Percentiles rank a stretch among this genome's conserved stretches.
These are phyloP conservation scores for Noctua fimbriata DNA, from an alignment of 2,888 invertebrate species.

Conservation along the genomic window DNA sequence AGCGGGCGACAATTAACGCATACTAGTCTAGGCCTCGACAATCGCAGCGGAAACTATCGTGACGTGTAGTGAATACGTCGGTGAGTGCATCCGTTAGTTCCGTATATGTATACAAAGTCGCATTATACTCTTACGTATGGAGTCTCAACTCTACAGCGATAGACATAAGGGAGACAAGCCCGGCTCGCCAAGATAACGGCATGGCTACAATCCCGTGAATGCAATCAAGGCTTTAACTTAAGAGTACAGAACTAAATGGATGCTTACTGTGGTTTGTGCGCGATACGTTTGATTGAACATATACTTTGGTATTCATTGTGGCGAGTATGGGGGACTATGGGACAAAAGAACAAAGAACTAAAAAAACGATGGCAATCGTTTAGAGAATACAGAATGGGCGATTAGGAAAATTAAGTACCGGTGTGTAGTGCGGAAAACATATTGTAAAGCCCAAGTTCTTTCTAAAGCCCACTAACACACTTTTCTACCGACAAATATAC, in stretches of 20 bases:
- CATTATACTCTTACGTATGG: slow-evolving; percentile 41
- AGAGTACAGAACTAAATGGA: slow-evolving; percentile 38
- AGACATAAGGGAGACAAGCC: slow-evolving; percentile 50
- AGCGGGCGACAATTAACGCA: slow-evolving; percentile 78
- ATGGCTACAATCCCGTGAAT: slow-evolving; percentile 62
- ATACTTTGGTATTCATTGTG: slow-evolving; percentile 40
- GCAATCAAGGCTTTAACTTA: slow-evolving; percentile 63
- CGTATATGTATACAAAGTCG: slow-evolving; percentile 74
- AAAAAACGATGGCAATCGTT: slow-evolving; percentile 48
- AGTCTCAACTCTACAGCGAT: slow-evolving; percentile 63
- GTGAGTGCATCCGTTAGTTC: slow-evolving; percentile 85
- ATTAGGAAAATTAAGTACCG: slow-evolving; percentile 36
- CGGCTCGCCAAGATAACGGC: slow-evolving; percentile 46
- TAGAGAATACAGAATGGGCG: slow-evolving; percentile 41
- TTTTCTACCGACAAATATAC: slow-evolving; percentile 8
- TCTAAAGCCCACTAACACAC: slow-evolving; percentile 23
- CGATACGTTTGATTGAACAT: slow-evolving; percentile 43
- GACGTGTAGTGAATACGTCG: slow-evolving; percentile 81
- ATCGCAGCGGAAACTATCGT: slow-evolving; percentile 84
- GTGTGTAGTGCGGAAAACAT: slow-evolving; percentile 16
- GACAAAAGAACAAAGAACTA: slow-evolving; percentile 43
- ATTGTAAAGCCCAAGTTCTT: slow-evolving; percentile 6
- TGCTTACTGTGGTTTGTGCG: slow-evolving; percentile 40
- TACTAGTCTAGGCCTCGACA: slow-evolving; percentile 77
- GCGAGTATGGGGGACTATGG: slow-evolving; percentile 13